Percentiles rank a stretch among this genome's conserved stretches.
phyloP scores from a whole-genome alignment of 2,888 invertebrate genomes.

The Hanleya hanleyi region DNA sequence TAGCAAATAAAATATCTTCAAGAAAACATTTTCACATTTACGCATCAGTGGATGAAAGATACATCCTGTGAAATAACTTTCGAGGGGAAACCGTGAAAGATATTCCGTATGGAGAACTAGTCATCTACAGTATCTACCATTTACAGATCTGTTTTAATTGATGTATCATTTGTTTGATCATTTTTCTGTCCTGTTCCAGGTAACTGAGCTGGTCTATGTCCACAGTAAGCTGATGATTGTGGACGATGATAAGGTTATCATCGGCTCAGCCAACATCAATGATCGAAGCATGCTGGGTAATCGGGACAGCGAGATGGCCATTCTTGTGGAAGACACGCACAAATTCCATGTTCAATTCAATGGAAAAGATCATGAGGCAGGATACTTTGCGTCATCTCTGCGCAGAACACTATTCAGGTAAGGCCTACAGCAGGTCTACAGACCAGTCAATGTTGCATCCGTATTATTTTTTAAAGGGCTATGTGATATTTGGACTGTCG shows the following conservation, averaged over 20 bases:
- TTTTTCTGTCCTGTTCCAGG: constrained; percentile 68
- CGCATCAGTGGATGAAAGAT: too few species aligned
- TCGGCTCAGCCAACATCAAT: constrained; percentile 98
- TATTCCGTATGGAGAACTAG: too few species aligned
- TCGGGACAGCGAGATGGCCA: constrained; percentile 92
- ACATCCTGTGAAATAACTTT: too few species aligned
- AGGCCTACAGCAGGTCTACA: too few species aligned
- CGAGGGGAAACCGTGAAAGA: too few species aligned
- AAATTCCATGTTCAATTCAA: constrained; percentile 80
- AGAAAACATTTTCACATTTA: too few species aligned
- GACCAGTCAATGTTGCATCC: too few species aligned
- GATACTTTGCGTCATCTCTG: constrained; percentile 89
- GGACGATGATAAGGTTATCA: constrained; percentile 92
- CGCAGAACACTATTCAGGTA: constrained; percentile 85
- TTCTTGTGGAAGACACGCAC: constrained; percentile 84
- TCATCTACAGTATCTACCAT: too few species aligned
- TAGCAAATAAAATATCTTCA: too few species aligned
- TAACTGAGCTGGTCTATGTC: constrained; percentile 96
- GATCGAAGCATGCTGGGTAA: constrained; percentile 95
- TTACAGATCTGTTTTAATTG: too few species aligned
- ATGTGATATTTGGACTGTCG: too few species aligned
- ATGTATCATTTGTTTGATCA: not conserved
- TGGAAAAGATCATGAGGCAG: constrained; percentile 85
- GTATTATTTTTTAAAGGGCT: too few species aligned
- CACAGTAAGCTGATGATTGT: constrained; percentile 97